Conservation (phyloP, 2,888 invertebrate genomes). For the Apomyelois bistriatella region DNA sequence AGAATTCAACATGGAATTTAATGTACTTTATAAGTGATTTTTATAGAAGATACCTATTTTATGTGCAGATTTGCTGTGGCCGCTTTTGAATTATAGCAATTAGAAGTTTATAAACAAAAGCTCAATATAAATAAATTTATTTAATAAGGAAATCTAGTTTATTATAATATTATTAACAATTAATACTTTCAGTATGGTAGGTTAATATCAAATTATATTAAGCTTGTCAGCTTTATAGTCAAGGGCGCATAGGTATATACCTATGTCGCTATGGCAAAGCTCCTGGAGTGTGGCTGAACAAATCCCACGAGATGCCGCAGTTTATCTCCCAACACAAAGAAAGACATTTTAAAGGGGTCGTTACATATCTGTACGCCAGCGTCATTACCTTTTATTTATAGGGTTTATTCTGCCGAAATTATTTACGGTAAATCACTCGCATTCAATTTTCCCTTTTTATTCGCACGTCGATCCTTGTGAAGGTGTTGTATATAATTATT, state of each 20-base stretch:
- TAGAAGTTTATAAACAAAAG: too few relatives aligned
- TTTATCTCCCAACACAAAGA: conserved; percentile 40
- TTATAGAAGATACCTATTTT: too few relatives aligned
- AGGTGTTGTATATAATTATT: background rate
- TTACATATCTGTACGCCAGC: conserved; percentile 26
- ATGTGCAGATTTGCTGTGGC: too few relatives aligned
- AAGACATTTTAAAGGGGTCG: conserved; percentile 28
- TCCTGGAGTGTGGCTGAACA: conserved; percentile 19
- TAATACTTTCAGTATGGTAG: too few relatives aligned
- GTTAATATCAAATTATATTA: too few relatives aligned
- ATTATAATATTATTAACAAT: too few relatives aligned
- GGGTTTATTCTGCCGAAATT: conserved; percentile 14
- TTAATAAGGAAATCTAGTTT: too few relatives aligned
- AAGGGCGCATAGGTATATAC: too few relatives aligned
- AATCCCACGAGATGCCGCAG: conserved; percentile 34
- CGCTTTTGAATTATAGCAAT: too few relatives aligned
- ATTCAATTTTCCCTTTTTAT: conserved; percentile 12
- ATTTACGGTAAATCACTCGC: conserved; percentile 15
- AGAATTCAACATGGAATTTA: background rate
- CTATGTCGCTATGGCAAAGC: background rate
- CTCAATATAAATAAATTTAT: too few relatives aligned
- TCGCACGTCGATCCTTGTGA: conserved; percentile 6
- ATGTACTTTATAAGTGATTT: too few relatives aligned
- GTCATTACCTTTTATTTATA: conserved; percentile 20
- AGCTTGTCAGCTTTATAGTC: too few relatives aligned